Percentiles rank a stretch among this genome's conserved stretches.
These are phyloP conservation scores for Acipenser oxyrinchus DNA, from an alignment of 2,797 vertebrate genomes.

Conservation along the genomic window DNA sequence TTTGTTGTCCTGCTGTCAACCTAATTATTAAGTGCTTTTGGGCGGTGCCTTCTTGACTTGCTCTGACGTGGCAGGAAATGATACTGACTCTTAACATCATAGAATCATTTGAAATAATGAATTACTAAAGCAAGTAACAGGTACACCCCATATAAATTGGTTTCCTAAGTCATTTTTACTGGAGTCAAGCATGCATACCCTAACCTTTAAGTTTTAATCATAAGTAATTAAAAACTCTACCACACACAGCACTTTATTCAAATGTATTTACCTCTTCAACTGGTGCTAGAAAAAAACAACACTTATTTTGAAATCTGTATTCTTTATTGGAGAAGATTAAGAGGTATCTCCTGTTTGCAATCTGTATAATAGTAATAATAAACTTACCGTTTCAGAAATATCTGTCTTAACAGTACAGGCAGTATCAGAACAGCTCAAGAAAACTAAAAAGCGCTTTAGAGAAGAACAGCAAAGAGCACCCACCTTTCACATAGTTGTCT, in stretches of 20 bases:
- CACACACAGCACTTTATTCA: no score
- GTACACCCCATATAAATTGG: background rate
- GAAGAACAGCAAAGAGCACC: constrained; percentile 64
- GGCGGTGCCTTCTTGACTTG: no score
- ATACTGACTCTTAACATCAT: background rate
- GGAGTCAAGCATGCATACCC: background rate
- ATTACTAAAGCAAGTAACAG: background rate
- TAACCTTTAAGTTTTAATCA: background rate
- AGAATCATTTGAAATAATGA: background rate
- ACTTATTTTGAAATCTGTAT: constrained; percentile 4
- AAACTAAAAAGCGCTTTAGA: constrained; percentile 40
- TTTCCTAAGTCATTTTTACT: background rate
- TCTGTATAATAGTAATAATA: background rate
- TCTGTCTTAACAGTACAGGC: constrained; percentile 4
- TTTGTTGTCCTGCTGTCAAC: no score
- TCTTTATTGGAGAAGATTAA: background rate
- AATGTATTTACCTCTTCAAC: no score
- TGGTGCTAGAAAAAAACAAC: no score
- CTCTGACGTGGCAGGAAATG: background rate
- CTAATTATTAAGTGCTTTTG: no score
- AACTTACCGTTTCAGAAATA: constrained; percentile 21
- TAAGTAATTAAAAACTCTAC: background rate
- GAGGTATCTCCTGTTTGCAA: no score
- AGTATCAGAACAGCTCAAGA: constrained; percentile 22
- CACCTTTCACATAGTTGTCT: constrained; percentile 98